These are phyloP conservation scores for Zapus hudsonius DNA, from an alignment of 2,113 vertebrate genomes.

Conservation along the genomic window DNA sequence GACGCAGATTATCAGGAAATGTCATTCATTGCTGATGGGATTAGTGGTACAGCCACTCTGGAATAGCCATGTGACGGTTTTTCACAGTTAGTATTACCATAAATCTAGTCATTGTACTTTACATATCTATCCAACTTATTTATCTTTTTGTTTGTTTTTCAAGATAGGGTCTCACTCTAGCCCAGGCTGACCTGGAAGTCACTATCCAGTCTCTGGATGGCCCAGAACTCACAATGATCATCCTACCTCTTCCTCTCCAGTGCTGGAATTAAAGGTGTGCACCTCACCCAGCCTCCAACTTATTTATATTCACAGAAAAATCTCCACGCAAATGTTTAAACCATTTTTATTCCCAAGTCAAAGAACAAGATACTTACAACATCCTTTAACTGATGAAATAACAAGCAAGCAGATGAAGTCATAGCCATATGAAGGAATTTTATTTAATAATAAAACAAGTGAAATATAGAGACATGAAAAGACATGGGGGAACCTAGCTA, in stretches of 20 bases:
- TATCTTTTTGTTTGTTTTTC: no score
- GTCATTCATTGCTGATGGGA: no score
- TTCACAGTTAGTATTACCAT: not conserved
- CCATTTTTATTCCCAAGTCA: not conserved
- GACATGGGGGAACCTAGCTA: not conserved
- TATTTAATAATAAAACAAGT: not conserved
- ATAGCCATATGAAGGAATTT: not conserved
- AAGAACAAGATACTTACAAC: not conserved
- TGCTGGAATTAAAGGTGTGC: no score
- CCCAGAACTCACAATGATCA: no score
- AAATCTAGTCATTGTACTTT: not conserved
- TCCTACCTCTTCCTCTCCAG: no score
- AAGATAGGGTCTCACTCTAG: no score
- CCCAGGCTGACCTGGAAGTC: no score
- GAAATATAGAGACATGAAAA: not conserved
- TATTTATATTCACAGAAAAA: not conserved
- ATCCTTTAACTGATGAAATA: not conserved
- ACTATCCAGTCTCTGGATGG: no score
- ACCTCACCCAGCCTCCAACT: no score
- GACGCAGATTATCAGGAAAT: not conserved
- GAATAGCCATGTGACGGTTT: not conserved
- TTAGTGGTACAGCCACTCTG: not conserved
- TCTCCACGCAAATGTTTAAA: not conserved
- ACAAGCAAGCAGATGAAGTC: not conserved
- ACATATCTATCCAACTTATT: not conserved